phyloP scores from a whole-genome alignment of 2,113 vertebrate species.

The Boulengeromyrus knoepffleri region DNA sequence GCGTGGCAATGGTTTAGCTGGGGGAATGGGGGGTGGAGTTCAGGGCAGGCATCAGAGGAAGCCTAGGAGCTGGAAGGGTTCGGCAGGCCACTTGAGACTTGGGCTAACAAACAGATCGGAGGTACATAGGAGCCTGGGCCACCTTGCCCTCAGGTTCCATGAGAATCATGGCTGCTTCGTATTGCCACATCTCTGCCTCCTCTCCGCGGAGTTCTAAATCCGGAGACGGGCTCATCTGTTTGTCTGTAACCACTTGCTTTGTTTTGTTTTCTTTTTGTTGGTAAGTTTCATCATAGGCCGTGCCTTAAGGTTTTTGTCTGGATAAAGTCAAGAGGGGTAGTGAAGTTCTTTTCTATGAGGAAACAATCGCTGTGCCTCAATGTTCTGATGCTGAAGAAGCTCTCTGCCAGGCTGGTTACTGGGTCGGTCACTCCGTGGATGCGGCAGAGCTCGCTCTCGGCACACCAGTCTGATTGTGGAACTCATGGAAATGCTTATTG shows the following conservation, averaged over 20 bases:
- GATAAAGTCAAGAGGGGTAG: background rate
- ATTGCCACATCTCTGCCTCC: background rate
- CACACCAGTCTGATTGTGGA: background rate
- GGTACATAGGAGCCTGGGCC: background rate
- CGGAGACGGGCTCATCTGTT: background rate
- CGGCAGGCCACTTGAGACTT: background rate
- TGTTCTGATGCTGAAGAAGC: background rate
- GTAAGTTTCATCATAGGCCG: background rate
- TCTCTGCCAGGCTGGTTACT: background rate
- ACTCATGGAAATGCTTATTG: background rate
- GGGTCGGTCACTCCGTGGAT: background rate
- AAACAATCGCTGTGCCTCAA: background rate
- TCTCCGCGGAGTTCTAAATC: background rate
- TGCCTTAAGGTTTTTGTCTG: background rate
- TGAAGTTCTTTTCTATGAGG: conserved; percentile 1
- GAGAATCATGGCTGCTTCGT: background rate
- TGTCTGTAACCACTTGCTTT: background rate
- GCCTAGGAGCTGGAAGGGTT: background rate
- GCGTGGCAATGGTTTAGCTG: background rate
- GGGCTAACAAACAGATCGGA: background rate
- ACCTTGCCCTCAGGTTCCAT: background rate
- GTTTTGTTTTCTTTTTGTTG: background rate
- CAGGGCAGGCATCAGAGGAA: background rate
- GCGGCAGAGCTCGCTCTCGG: background rate
- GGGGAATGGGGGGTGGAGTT: background rate